Evolutionary conservation across 1,140 invertebrate genomes (phyloP).

Genomic region (Pachyrhynchus sulphureomaculatus): DNA sequence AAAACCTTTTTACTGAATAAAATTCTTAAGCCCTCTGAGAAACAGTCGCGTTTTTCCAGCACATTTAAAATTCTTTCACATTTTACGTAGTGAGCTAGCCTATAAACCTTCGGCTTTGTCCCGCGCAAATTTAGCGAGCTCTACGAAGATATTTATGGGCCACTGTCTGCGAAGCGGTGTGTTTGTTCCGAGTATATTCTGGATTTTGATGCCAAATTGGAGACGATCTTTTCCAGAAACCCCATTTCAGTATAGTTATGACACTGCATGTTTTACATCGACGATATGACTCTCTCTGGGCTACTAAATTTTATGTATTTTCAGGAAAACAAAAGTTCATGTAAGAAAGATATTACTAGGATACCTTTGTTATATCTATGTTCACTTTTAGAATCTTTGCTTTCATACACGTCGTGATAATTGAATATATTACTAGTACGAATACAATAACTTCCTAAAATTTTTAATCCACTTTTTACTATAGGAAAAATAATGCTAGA

Average conservation of each 20-base stretch:
- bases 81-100: conserved; percentile 19
- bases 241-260: conserved; percentile 48
- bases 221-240: conserved; percentile 49
- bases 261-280: conserved; percentile 43
- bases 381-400: too few species aligned
- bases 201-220: conserved; percentile 51
- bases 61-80: conserved; percentile 23
- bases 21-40: neutral
- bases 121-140: conserved; percentile 20
- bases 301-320: neutral
- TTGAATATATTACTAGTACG: too few species aligned
- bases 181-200: conserved; percentile 49
- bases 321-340: too few species aligned
- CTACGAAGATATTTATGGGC: conserved; percentile 34
- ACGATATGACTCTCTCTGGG: conserved; percentile 16
- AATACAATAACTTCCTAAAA: too few species aligned
- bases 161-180: conserved; percentile 38
- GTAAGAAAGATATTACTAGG: too few species aligned
- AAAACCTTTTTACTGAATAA: too few species aligned
- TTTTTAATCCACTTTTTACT: too few species aligned
- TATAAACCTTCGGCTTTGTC: conserved; percentile 22
- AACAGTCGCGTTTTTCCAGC: conserved; percentile 15
- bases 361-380: too few species aligned
- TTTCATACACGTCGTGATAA: too few species aligned
- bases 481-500: too few species aligned